Evolutionary conservation across 2,113 vertebrate genomes (phyloP).

Genomic region (Melanotaenia duboulayi): DNA sequence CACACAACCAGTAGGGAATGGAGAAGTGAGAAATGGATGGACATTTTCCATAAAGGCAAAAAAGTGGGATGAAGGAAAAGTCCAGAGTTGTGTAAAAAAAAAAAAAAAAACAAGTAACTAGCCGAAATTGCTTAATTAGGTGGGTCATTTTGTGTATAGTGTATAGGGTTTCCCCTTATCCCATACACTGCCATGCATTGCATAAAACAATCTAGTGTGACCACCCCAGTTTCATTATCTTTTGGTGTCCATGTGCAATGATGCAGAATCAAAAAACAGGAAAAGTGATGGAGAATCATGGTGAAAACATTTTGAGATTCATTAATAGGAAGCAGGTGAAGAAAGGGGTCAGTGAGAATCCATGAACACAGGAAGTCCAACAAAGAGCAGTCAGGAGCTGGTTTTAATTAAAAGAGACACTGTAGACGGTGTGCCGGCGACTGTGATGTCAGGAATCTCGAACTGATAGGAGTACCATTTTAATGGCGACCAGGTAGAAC

Average conservation of each 20-base stretch:
- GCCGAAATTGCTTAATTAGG: constrained; percentile 5
- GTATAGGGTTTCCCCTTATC: neutral
- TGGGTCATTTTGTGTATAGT: neutral
- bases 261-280: neutral
- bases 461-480: constrained; percentile 60
- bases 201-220: neutral
- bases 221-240: constrained; percentile 31
- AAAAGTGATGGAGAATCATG: neutral
- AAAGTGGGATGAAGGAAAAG: neutral
- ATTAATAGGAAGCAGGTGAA: constrained; percentile 64
- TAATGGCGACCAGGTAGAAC: constrained; percentile 61
- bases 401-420: constrained; percentile 76
- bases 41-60: constrained; percentile 45
- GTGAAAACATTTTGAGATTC: constrained; percentile 36
- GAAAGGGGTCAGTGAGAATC: constrained; percentile 51
- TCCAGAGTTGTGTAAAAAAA: too few relatives aligned
- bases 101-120: neutral
- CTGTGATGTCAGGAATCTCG: constrained; percentile 68
- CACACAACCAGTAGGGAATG: constrained; percentile 16
- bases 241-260: neutral
- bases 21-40: neutral
- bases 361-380: constrained; percentile 19
- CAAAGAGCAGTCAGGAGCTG: constrained; percentile 55
- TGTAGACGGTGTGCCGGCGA: neutral
- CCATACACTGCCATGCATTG: neutral